These are phyloP conservation scores for Penaeus chinensis DNA, from an alignment of 1,140 invertebrate genomes.

Conservation along the genomic window DNA sequence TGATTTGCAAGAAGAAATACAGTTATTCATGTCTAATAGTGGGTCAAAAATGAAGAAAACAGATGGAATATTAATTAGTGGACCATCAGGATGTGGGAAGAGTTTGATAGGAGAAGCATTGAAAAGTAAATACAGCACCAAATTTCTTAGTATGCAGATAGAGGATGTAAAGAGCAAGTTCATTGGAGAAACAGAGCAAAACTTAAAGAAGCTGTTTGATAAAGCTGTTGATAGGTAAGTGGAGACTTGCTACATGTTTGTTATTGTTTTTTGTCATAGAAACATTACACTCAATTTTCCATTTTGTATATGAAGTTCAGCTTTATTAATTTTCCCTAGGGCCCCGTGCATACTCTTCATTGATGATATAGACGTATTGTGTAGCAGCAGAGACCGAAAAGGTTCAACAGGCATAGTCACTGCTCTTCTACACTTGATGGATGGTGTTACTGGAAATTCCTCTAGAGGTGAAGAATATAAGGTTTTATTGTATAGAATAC, in stretches of 20 bases:
- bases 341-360: constrained; percentile 45
- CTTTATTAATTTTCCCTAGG: constrained; percentile 16
- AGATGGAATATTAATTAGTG: constrained; percentile 51
- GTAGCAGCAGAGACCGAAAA: constrained; percentile 20
- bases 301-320: too few relatives aligned
- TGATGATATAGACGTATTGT: constrained; percentile 49
- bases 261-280: neutral
- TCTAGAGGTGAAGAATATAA: neutral
- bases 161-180: constrained; percentile 47
- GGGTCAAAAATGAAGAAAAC: neutral
- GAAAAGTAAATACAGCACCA: constrained; percentile 35
- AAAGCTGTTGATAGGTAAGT: constrained; percentile 34
- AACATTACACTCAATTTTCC: neutral
- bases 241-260: neutral
- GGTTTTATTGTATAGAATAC: too few relatives aligned
- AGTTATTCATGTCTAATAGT: constrained; percentile 29
- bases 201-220: constrained; percentile 30
- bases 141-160: constrained; percentile 18
- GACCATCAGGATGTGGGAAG: constrained; percentile 47
- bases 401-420: constrained; percentile 42
- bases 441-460: constrained; percentile 16
- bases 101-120: constrained; percentile 45
- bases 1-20: constrained; percentile 28
- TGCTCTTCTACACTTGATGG: constrained; percentile 42
- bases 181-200: constrained; percentile 45